Percentiles rank a stretch among this genome's conserved stretches.
Evolutionary conservation across 2,113 vertebrate species (phyloP).

Genomic region (Phocoena sinus): DNA sequence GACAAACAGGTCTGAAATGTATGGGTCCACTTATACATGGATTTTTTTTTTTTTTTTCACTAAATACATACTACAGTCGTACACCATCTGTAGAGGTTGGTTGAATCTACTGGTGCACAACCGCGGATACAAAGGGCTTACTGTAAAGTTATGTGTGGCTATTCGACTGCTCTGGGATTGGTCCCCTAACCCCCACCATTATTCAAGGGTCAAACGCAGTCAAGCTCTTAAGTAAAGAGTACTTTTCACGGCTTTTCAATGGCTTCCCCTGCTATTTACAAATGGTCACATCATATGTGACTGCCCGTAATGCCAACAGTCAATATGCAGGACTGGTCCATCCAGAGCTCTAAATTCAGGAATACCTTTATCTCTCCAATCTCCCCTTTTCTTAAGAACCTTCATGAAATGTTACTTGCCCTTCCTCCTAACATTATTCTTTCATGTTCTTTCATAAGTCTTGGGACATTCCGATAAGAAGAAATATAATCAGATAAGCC

Average conservation of each 20-base stretch:
- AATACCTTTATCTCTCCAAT: not conserved
- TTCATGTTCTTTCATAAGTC: conserved; percentile 17
- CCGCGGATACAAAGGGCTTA: not conserved
- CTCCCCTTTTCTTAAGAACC: not conserved
- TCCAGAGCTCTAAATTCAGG: not conserved
- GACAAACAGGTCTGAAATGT: not conserved
- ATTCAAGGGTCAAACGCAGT: not conserved
- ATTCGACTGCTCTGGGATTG: not conserved
- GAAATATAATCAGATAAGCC: conserved; percentile 20
- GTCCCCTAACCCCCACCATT: not conserved
- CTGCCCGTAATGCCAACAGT: not conserved
- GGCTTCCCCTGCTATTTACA: not conserved
- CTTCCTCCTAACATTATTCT: not conserved
- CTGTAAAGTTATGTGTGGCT: not conserved
- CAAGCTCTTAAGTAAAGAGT: not conserved
- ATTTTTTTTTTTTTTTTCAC: not conserved
- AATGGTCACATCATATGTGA: not conserved
- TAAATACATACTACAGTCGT: not conserved
- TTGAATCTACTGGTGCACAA: not conserved
- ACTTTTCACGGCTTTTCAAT: not conserved
- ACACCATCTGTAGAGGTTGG: not conserved
- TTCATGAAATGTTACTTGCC: not conserved
- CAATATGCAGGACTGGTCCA: not conserved
- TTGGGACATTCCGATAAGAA: conserved; percentile 14
- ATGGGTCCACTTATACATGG: not conserved